phyloP scores from a whole-genome alignment of 2,113 vertebrate species.

The Eulemur macaco region DNA sequence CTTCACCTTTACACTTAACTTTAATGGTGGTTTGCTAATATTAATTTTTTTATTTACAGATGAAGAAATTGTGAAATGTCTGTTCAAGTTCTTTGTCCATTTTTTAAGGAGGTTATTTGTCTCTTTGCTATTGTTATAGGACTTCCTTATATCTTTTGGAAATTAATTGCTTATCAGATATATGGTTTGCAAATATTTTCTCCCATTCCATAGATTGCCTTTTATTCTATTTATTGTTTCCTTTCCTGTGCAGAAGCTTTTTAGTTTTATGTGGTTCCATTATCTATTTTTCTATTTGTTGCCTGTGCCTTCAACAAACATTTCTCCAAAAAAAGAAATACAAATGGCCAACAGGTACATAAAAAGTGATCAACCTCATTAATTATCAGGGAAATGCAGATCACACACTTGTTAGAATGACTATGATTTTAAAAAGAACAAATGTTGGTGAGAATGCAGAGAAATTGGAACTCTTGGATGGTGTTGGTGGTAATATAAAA shows the following conservation, averaged over 20 bases:
- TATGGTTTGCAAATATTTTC: background rate
- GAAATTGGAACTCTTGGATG: background rate
- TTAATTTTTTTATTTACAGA: background rate
- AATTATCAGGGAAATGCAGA: background rate
- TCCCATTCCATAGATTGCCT: background rate
- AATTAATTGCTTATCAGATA: background rate
- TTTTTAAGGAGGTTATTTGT: background rate
- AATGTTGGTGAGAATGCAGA: background rate
- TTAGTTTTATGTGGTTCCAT: background rate
- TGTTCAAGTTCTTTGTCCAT: background rate
- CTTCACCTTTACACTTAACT: background rate
- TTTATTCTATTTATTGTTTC: background rate
- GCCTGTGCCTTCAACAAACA: background rate
- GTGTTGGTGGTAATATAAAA: background rate
- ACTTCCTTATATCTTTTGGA: background rate
- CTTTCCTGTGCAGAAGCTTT: background rate
- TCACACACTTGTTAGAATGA: background rate
- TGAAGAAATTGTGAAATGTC: background rate
- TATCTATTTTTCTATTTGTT: background rate
- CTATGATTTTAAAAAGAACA: background rate
- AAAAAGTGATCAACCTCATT: background rate
- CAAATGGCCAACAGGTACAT: background rate
- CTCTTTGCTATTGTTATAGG: background rate
- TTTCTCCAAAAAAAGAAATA: background rate
- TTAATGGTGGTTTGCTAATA: background rate